These are phyloP conservation scores for Chionis minor DNA, from an alignment of 2,113 vertebrate species.

Conservation along the genomic window DNA sequence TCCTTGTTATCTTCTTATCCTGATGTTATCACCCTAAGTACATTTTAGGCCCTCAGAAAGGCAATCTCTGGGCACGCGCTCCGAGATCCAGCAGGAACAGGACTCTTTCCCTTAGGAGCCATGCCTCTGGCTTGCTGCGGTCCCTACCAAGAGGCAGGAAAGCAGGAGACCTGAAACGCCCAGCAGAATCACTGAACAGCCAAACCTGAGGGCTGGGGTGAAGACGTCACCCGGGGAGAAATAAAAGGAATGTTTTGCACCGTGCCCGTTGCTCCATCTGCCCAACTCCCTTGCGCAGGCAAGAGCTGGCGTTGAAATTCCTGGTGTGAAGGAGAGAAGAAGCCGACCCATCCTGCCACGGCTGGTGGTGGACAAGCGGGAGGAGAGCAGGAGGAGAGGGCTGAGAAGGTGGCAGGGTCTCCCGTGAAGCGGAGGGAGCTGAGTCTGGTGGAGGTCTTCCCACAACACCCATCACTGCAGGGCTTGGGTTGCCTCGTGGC, in stretches of 20 bases:
- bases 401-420: background rate
- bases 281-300: accelerated
- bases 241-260: background rate
- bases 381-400: background rate
- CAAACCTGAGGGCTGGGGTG: background rate
- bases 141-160: background rate
- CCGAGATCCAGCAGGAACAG: background rate
- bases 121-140: background rate
- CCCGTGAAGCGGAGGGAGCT: background rate
- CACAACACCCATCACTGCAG: background rate
- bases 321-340: background rate
- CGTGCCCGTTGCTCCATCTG: accelerated
- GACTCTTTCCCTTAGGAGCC: background rate
- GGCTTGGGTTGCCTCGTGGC: background rate
- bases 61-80: background rate
- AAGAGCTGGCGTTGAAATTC: background rate
- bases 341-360: accelerated
- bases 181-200: background rate
- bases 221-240: background rate
- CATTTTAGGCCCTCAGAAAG: background rate
- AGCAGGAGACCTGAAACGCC: background rate
- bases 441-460: background rate
- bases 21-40: background rate
- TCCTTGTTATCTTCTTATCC: background rate
- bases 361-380: background rate